A percentile compares a stretch with the other conserved stretches of the same genome.
Evolutionary conservation across 2,797 vertebrate species (phyloP).

Genomic region (Echeneis naucrates): DNA sequence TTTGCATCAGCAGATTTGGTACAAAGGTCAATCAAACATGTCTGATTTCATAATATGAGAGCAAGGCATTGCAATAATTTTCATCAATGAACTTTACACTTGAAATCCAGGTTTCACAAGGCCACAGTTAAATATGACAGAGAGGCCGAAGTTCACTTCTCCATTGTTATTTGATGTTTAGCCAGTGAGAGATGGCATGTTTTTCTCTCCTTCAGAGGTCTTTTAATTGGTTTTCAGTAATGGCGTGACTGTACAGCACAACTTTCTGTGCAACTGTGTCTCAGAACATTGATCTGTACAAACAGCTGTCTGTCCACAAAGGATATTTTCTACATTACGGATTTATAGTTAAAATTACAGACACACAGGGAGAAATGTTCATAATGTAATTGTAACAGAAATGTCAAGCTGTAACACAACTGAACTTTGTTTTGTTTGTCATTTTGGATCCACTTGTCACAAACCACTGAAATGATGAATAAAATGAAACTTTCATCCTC

Average conservation of each 20-base stretch:
- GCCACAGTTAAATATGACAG: neutral
- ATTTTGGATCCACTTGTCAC: neutral
- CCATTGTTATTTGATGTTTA: neutral
- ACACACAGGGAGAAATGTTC: neutral
- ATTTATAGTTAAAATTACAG: neutral
- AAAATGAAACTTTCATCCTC: neutral
- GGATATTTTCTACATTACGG: neutral
- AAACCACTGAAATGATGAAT: neutral
- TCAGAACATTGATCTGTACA: neutral
- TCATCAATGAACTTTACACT: conserved; percentile 16
- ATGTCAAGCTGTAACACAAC: too few relatives aligned
- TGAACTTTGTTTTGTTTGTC: too few relatives aligned
- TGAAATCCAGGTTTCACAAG: conserved; percentile 7
- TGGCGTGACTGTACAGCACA: neutral
- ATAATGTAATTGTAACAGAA: neutral
- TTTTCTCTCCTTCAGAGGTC: neutral
- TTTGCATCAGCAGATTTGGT: neutral
- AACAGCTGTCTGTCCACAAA: neutral
- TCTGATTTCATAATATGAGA: neutral
- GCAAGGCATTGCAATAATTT: neutral
- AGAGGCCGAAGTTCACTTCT: conserved; percentile 19
- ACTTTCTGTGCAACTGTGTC: neutral
- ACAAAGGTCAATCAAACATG: conserved; percentile 4
- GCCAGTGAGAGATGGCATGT: neutral
- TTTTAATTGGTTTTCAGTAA: neutral